Percentiles rank a stretch among this genome's conserved stretches.
phyloP scores from a whole-genome alignment of 2,113 vertebrate species.

The Himantopus leucocephalus region DNA sequence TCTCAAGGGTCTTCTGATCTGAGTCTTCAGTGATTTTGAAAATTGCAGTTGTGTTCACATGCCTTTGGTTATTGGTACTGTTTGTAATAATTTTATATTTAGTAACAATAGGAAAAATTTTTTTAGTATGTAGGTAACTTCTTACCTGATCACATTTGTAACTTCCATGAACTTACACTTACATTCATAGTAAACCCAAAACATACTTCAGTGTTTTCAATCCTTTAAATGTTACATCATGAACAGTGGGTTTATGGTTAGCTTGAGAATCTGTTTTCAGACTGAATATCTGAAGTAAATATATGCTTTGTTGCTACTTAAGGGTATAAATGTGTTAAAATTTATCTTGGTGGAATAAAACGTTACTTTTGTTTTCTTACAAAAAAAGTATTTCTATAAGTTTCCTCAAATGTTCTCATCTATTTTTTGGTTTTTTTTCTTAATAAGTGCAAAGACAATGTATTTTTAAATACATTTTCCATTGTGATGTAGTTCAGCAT shows the following conservation, averaged over 20 bases:
- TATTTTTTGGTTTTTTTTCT: neutral
- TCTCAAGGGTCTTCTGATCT: neutral
- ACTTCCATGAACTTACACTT: neutral
- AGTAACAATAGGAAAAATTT: neutral
- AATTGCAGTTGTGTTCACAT: neutral
- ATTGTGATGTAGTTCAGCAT: neutral
- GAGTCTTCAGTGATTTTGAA: neutral
- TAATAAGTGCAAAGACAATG: neutral
- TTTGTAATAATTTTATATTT: neutral
- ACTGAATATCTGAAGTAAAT: neutral
- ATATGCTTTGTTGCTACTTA: neutral
- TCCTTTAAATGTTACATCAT: neutral
- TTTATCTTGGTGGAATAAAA: neutral
- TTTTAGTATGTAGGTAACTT: neutral
- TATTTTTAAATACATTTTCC: neutral
- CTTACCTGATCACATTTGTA: neutral
- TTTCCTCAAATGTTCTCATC: neutral
- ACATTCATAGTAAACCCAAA: neutral
- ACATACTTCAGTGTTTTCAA: neutral
- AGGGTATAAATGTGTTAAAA: neutral
- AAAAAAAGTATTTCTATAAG: neutral
- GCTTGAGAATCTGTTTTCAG: neutral
- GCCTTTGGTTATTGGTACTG: neutral
- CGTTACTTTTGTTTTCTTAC: neutral
- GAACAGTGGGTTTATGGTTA: neutral